A percentile compares a stretch with the other conserved stretches of the same genome.
Evolutionary conservation across 2,888 invertebrate genomes (phyloP).

Genomic region (Chalcis sispes): DNA sequence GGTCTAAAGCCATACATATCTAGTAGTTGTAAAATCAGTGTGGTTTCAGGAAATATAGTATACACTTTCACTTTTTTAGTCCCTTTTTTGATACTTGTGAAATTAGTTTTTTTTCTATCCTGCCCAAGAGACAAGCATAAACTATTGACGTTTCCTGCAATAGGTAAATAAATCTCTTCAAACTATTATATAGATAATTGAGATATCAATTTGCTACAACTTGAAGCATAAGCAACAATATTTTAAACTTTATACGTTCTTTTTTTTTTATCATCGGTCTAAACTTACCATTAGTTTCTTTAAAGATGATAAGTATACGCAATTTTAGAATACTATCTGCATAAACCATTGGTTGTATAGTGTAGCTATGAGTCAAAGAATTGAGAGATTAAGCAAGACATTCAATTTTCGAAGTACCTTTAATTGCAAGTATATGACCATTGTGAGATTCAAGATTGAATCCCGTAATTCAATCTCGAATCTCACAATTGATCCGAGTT

Average conservation of each 20-base stretch:
- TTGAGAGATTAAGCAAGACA: constrained; percentile 33
- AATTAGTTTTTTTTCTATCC: not conserved
- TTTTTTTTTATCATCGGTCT: constrained; percentile 46
- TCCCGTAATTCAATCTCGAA: too few species aligned
- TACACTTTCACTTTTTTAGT: constrained; percentile 25
- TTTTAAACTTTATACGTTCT: constrained; percentile 52
- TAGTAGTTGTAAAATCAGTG: constrained; percentile 16
- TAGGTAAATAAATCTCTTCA: constrained; percentile 36
- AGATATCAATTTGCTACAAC: constrained; percentile 51
- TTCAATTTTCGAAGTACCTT: constrained; percentile 38
- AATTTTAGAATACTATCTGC: constrained; percentile 34
- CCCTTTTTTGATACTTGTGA: not conserved
- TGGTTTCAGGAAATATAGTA: constrained; percentile 30
- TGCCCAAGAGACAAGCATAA: constrained; percentile 32
- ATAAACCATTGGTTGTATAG: constrained; percentile 44
- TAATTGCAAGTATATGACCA: constrained; percentile 41
- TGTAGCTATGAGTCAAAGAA: constrained; percentile 53
- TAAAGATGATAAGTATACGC: constrained; percentile 49
- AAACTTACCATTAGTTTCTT: constrained; percentile 56
- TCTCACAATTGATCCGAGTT: constrained; percentile 9
- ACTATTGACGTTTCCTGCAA: not conserved
- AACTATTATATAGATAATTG: constrained; percentile 39
- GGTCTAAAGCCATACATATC: constrained; percentile 30
- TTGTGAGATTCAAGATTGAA: constrained; percentile 35
- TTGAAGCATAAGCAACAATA: constrained; percentile 46